Conservation (phyloP, 2,113 vertebrate genomes). For the Petroica traversi region DNA sequence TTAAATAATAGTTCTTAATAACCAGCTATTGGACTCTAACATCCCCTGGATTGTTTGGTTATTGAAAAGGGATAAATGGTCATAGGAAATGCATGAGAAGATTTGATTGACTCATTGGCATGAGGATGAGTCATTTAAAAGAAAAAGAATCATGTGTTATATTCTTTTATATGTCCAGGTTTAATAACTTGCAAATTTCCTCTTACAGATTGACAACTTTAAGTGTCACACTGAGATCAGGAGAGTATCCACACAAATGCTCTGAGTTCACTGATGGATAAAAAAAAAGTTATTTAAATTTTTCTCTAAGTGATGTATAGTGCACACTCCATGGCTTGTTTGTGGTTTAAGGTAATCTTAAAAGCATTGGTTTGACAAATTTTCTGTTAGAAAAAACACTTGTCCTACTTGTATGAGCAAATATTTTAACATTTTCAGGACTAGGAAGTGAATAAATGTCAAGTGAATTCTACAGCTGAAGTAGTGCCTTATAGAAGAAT, state of each 20-base stretch:
- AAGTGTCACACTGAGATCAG: background rate
- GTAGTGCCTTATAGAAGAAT: background rate
- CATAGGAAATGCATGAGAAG: background rate
- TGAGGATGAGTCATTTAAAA: background rate
- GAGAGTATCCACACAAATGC: background rate
- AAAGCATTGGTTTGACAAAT: accelerated
- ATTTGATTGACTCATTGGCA: background rate
- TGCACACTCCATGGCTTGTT: background rate
- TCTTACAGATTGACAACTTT: background rate
- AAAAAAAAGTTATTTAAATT: background rate
- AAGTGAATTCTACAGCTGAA: background rate
- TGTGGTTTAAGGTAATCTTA: background rate
- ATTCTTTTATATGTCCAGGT: background rate
- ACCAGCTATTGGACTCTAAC: background rate
- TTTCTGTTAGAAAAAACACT: background rate
- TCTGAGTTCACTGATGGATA: background rate
- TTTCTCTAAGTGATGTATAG: background rate
- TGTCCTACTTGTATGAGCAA: background rate
- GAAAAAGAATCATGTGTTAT: background rate
- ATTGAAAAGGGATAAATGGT: background rate
- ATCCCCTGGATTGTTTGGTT: background rate
- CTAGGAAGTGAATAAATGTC: background rate
- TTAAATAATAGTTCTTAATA: background rate
- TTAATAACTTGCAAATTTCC: background rate
- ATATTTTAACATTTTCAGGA: background rate